These are phyloP conservation scores for Orestias chungarensis DNA, from an alignment of 2,797 vertebrate species.

Conservation along the genomic window DNA sequence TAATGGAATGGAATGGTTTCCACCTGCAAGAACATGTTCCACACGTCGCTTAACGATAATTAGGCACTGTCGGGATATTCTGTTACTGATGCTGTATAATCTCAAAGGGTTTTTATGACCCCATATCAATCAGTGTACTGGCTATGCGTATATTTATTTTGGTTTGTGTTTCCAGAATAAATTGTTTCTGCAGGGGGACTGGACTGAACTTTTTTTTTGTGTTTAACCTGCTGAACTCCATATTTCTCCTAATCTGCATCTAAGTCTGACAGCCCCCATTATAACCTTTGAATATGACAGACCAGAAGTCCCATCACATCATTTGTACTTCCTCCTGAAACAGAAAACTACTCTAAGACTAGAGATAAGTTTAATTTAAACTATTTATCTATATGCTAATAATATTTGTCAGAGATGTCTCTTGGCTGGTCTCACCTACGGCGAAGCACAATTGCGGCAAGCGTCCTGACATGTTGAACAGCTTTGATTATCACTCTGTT, in stretches of 20 bases:
- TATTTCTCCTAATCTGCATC: slow-evolving; percentile 29
- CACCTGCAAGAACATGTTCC: slow-evolving; percentile 9
- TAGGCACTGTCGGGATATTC: background rate
- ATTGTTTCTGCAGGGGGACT: slow-evolving; percentile 9
- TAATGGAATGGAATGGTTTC: slow-evolving; percentile 34
- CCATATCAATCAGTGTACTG: background rate
- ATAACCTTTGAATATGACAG: slow-evolving; percentile 26
- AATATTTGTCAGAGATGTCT: slow-evolving; percentile 13
- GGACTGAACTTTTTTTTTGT: background rate
- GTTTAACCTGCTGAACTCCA: slow-evolving; percentile 30
- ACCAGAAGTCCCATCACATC: slow-evolving; percentile 31
- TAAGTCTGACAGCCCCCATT: slow-evolving; percentile 17
- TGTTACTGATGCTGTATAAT: background rate
- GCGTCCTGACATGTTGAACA: slow-evolving; percentile 41
- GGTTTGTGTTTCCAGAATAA: slow-evolving; percentile 5
- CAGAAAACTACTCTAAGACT: slow-evolving; percentile 16
- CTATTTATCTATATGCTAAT: slow-evolving; percentile 2
- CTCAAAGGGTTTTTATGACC: background rate
- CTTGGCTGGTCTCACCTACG: slow-evolving; percentile 11
- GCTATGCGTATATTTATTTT: background rate
- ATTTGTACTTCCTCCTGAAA: slow-evolving; percentile 39
- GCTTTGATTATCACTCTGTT: slow-evolving; percentile 53
- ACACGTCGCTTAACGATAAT: background rate
- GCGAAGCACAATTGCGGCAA: slow-evolving; percentile 19
- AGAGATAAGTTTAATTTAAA: slow-evolving; percentile 4